phyloP scores from a whole-genome alignment of 2,113 vertebrate species.

The Gnathonemus longibarbis region DNA sequence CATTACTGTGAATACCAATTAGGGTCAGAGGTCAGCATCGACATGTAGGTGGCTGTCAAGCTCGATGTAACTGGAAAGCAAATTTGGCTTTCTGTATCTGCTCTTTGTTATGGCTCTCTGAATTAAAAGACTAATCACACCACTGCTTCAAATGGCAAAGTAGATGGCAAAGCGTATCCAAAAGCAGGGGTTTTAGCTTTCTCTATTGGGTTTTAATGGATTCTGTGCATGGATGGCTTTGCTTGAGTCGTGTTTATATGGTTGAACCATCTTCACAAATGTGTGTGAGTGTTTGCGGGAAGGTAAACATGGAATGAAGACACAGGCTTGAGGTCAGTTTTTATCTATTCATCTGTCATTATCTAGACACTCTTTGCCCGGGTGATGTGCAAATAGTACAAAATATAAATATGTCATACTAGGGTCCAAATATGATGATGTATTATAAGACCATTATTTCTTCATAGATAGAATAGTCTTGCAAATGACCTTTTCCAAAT shows the following conservation, averaged over 20 bases:
- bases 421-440: background rate
- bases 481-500: background rate
- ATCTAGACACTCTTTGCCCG: background rate
- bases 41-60: slow-evolving; percentile 1
- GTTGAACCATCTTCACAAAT: background rate
- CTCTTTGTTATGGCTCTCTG: background rate
- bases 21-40: slow-evolving; percentile 7
- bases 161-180: background rate
- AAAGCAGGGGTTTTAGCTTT: background rate
- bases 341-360: background rate
- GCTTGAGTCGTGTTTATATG: background rate
- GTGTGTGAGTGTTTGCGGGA: background rate
- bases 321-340: background rate
- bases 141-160: background rate
- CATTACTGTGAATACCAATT: slow-evolving; percentile 8
- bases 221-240: background rate
- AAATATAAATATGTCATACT: background rate
- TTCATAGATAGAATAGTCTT: background rate
- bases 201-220: background rate
- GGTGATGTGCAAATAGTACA: background rate
- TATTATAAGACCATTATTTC: background rate
- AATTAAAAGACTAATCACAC: background rate
- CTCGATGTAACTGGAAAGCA: background rate
- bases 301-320: background rate
- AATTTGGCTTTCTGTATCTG: background rate